phyloP scores from a whole-genome alignment of 2,888 invertebrate genomes.

The Trissolcus brochymenae region DNA sequence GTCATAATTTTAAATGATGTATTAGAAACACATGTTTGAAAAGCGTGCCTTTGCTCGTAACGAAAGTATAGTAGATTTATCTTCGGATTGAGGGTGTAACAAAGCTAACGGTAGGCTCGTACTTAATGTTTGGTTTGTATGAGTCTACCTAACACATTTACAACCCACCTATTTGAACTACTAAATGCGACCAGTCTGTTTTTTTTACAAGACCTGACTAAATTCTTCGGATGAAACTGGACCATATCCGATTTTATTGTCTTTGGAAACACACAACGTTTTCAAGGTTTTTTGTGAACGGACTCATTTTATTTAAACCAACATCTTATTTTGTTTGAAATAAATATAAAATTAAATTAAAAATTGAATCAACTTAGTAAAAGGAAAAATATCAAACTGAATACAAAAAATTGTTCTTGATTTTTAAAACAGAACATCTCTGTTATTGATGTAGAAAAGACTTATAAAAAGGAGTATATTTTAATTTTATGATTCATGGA shows the following conservation, averaged over 20 bases:
- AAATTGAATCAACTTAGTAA: no score
- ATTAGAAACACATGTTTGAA: no score
- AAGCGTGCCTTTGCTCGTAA: no score
- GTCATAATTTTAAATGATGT: no score
- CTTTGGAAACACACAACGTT: not conserved
- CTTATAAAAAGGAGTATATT: slow-evolving; percentile 4
- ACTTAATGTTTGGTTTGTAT: not conserved
- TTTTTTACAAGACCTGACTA: not conserved
- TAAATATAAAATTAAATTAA: not conserved
- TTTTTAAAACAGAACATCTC: not conserved
- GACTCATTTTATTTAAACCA: no score
- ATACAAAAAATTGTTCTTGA: no score
- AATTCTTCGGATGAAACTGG: not conserved
- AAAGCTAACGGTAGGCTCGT: slow-evolving; percentile 4
- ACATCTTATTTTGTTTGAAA: not conserved
- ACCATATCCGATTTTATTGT: not conserved
- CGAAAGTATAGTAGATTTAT: not conserved
- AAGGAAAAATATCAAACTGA: no score
- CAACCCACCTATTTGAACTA: not conserved
- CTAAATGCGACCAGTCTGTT: not conserved
- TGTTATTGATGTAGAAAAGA: slow-evolving; percentile 1
- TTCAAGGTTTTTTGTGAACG: no score
- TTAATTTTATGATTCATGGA: slow-evolving; percentile 28
- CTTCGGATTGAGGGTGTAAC: not conserved
- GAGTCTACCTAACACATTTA: not conserved